Evolutionary conservation across 2,113 vertebrate genomes (phyloP), one percentile per base, ranked within the genome.

Genomic region (Hucho hucho): DNA sequence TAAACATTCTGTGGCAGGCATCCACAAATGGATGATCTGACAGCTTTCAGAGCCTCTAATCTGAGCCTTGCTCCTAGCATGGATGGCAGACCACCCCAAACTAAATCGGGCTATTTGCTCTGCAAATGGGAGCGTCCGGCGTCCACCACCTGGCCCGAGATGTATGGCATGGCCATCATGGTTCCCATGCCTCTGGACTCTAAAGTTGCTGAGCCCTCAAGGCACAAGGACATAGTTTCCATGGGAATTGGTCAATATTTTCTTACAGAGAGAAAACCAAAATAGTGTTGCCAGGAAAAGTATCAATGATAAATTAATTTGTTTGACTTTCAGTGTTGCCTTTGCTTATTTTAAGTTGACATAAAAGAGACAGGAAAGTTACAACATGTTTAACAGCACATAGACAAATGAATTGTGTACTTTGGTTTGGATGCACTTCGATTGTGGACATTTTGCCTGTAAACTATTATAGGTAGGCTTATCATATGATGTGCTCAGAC

Each of bases 171-270:
- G 76, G 7, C 26, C 80, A 9, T 83, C 79, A 0, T 80, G 77
- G 46, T 78, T 84, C 70, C 22, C 72, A 70, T 85, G 74, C 84
- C 83, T 78, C 46, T 20, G 70, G 73, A 72, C 70, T 82, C 76
- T 78, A 68, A 69, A 81, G 79, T 83, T 80, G 75, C 82, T 79
- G 70, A 70, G 59, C 73, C 72, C 32, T 11, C 13, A 59, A 59
- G 64, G 71, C 83, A 77, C 72, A 75, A 87, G 72, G 46, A 32
- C 66, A 83, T 83, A 77, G 74, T 83, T 89, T 88, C 84, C 83
- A 83, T 59, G 64, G 32, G 64, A 88, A 86, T 75, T 63, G 56
- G 49, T 63, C 37, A 56, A 63, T 75, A 77, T 81, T 77, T 13
- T 77, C 29, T 77, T 43, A 64, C 64, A 7, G 69, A 11, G 16